Percentiles rank a stretch among this genome's conserved stretches.
Evolutionary conservation across 2,113 vertebrate species (phyloP).

Genomic region (Thryonomys swinderianus): DNA sequence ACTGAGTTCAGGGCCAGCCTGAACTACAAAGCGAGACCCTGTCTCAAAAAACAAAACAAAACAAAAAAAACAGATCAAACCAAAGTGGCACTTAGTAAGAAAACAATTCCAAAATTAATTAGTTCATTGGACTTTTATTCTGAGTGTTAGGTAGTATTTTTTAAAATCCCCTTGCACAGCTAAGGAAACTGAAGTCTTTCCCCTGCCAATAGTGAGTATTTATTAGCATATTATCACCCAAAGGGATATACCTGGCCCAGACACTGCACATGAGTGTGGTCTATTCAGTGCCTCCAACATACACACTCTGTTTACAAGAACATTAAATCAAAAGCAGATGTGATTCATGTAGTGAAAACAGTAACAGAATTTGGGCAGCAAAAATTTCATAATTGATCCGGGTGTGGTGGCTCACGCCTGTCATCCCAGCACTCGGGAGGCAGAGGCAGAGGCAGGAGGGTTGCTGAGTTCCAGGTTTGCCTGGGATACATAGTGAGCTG

Average conservation of each 20-base stretch:
- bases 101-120: conserved; percentile 42
- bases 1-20: no score
- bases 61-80: conserved; percentile 19
- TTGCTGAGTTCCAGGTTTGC: no score
- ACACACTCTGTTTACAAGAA: conserved; percentile 30
- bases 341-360: conserved; percentile 25
- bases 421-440: no score
- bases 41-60: no score
- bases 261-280: background rate
- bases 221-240: conserved; percentile 28
- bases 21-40: no score
- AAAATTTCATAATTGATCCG: conserved; percentile 19
- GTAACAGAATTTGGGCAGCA: conserved; percentile 1
- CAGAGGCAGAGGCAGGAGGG: no score
- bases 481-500: no score
- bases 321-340: conserved; percentile 58
- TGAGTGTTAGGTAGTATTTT: conserved; percentile 13
- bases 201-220: background rate
- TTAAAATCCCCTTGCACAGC: conserved; percentile 56
- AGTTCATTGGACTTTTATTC: conserved; percentile 44
- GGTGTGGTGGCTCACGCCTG: no score
- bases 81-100: background rate
- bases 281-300: background rate
- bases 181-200: conserved; percentile 38
- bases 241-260: background rate